Conservation (phyloP, 2,113 vertebrate species). For the Lepidothrix coronata region DNA sequence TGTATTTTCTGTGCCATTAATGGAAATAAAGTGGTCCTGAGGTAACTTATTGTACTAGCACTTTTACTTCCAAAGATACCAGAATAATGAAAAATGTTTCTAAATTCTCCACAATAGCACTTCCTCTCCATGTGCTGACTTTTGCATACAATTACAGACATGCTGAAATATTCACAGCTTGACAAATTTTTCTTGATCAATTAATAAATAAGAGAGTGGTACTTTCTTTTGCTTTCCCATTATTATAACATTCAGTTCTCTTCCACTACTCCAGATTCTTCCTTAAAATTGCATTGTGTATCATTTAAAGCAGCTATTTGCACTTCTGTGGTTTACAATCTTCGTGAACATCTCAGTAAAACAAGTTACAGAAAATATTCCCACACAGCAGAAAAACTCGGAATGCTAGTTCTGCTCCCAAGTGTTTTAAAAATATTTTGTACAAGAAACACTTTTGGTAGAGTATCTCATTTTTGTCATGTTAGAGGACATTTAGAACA, state of each 20-base stretch:
- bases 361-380: background rate
- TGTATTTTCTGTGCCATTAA: background rate
- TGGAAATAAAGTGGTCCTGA: background rate
- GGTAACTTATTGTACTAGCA: background rate
- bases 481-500: background rate
- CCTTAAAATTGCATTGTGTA: background rate
- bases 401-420: background rate
- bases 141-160: background rate
- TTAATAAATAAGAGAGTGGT: background rate
- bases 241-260: background rate
- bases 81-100: background rate
- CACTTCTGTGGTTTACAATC: background rate
- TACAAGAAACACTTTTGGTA: background rate
- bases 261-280: background rate
- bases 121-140: background rate
- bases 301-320: background rate
- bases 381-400: background rate
- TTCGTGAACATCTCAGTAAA: background rate
- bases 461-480: background rate
- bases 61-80: background rate
- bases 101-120: background rate
- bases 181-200: background rate
- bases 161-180: background rate
- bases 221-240: background rate
- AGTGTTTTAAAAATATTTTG: background rate